Evolutionary conservation across 2,888 invertebrate species (phyloP).

Genomic region (Limnephilus auricula): DNA sequence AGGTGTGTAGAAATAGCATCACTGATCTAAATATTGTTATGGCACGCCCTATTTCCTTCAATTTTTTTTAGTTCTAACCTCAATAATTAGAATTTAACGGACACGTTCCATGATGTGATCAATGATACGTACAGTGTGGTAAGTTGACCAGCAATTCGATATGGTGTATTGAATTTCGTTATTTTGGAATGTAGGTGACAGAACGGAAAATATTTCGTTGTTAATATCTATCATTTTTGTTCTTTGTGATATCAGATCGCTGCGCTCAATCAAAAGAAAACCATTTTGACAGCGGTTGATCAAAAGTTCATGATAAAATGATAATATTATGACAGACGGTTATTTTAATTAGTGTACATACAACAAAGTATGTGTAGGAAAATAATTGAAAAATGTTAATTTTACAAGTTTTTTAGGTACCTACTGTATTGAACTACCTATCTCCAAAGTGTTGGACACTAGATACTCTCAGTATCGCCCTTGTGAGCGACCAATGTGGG

Average conservation of each 20-base stretch:
- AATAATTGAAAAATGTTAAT: background rate
- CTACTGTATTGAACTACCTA: too few species aligned
- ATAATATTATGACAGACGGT: background rate
- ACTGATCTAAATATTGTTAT: too few species aligned
- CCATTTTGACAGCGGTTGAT: background rate
- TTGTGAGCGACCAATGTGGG: too few species aligned
- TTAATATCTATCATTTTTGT: background rate
- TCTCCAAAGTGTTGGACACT: too few species aligned
- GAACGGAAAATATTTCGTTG: constrained; percentile 8
- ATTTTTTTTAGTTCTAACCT: background rate
- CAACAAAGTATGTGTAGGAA: background rate
- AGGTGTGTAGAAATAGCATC: too few species aligned
- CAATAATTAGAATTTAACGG: background rate
- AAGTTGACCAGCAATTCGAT: constrained; percentile 6
- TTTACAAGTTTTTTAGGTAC: background rate
- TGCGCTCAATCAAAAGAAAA: background rate
- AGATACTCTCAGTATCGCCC: too few species aligned
- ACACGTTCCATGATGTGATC: background rate
- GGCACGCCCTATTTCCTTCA: background rate
- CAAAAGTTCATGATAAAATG: background rate
- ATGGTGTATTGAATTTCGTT: constrained; percentile 23
- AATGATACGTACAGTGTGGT: constrained; percentile 33
- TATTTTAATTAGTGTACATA: background rate
- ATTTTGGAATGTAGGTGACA: constrained; percentile 28
- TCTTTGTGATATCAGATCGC: background rate